A percentile compares a stretch with the other conserved stretches of the same genome.
Conservation (phyloP, 1,140 invertebrate genomes). For the Rhopalosiphum maidis region DNA sequence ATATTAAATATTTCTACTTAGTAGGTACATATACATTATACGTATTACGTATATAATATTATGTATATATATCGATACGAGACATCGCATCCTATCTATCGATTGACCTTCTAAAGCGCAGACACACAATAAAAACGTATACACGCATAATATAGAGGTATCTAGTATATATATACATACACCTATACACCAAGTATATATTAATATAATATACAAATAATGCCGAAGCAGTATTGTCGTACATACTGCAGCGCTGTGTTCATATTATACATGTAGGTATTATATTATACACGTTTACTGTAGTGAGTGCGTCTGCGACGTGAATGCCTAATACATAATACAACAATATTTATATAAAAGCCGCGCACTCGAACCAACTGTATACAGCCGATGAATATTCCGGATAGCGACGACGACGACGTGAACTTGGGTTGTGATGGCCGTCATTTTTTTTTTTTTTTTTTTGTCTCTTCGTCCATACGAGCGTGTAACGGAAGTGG, state of each 20-base stretch:
- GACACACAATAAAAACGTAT: conserved; percentile 6
- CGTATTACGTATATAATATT: background rate
- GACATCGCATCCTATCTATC: background rate
- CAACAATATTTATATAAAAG: conserved; percentile 11
- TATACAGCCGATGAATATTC: background rate
- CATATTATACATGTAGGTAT: background rate
- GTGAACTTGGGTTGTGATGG: background rate
- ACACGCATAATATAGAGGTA: background rate
- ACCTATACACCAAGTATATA: background rate
- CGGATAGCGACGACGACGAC: background rate
- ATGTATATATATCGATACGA: background rate
- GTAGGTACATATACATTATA: background rate
- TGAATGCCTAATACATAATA: conserved; percentile 40
- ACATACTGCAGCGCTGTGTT: background rate
- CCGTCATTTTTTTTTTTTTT: background rate
- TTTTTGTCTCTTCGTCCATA: background rate
- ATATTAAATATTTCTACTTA: background rate
- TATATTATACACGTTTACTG: background rate
- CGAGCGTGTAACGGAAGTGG: background rate
- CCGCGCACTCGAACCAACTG: background rate
- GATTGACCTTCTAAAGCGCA: conserved; percentile 34
- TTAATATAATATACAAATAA: background rate
- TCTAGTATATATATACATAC: background rate
- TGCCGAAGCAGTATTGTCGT: background rate
- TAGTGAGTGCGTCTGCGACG: background rate